A percentile compares a stretch with the other conserved stretches of the same genome.
These are phyloP conservation scores for Stichodactyla mertensii DNA, from an alignment of 64 coral and sea anemone species.

Conservation along the genomic window DNA sequence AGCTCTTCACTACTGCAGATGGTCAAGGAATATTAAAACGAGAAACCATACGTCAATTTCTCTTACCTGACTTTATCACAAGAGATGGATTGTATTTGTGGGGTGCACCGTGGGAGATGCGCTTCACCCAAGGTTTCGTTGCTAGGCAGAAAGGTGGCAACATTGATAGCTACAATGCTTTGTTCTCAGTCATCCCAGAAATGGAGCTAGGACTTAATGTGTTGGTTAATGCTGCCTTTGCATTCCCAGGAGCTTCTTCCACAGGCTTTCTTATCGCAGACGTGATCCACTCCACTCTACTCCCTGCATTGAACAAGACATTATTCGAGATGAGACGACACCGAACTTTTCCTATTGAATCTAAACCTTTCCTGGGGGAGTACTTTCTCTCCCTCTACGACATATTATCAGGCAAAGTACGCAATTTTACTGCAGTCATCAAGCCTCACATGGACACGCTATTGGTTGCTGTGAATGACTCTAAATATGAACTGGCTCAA, in stretches of 20 bases:
- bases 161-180: conserved; percentile 28
- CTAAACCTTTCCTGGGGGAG: conserved; percentile 28
- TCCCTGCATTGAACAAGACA: conserved; percentile 39
- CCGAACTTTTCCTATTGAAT: conserved; percentile 16
- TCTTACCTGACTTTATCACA: conserved; percentile 22
- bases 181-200: conserved; percentile 29
- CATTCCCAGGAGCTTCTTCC: neutral
- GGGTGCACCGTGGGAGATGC: conserved; percentile 48
- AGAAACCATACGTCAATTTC: conserved; percentile 32
- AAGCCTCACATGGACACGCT: conserved; percentile 9
- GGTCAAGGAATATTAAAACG: conserved; percentile 17
- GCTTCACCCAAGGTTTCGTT: conserved; percentile 15
- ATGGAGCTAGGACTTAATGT: conserved; percentile 1
- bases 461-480: neutral
- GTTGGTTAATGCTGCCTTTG: neutral
- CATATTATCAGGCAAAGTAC: neutral
- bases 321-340: conserved; percentile 33
- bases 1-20: conserved; percentile 20
- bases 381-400: neutral
- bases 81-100: conserved; percentile 34
- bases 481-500: neutral
- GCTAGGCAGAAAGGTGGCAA: conserved; percentile 31
- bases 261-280: neutral
- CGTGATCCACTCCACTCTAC: conserved; percentile 2
- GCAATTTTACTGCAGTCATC: neutral